Evolutionary conservation across 2,888 invertebrate genomes (phyloP).

Genomic region (Xestia sexstrigata): DNA sequence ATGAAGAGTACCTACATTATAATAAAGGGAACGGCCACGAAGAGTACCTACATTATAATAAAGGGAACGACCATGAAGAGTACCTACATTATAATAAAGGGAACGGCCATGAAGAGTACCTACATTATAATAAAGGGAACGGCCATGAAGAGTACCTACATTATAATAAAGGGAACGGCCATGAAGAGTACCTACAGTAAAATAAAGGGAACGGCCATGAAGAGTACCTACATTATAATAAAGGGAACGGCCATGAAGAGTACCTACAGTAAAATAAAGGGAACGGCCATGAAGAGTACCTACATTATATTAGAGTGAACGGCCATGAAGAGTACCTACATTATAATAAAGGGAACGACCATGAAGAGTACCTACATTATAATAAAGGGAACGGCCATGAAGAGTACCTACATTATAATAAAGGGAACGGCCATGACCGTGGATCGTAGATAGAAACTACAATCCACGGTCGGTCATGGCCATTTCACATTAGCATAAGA

Average conservation of each 20-base stretch:
- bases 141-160: no score
- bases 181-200: no score
- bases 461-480: slow-evolving; percentile 4
- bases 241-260: not conserved
- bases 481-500: slow-evolving; percentile 1
- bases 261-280: not conserved
- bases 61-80: not conserved
- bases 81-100: not conserved
- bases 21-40: not conserved
- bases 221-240: no score
- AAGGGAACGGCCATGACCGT: not conserved
- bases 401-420: no score
- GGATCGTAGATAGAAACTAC: not conserved
- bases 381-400: not conserved
- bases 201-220: not conserved
- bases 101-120: not conserved
- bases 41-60: no score
- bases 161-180: not conserved
- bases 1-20: no score
- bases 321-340: no score
- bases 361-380: no score
- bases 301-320: not conserved
- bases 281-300: not conserved
- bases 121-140: not conserved
- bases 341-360: not conserved